phyloP scores from a whole-genome alignment of 2,888 invertebrate species.

The Branchellion lobata region DNA sequence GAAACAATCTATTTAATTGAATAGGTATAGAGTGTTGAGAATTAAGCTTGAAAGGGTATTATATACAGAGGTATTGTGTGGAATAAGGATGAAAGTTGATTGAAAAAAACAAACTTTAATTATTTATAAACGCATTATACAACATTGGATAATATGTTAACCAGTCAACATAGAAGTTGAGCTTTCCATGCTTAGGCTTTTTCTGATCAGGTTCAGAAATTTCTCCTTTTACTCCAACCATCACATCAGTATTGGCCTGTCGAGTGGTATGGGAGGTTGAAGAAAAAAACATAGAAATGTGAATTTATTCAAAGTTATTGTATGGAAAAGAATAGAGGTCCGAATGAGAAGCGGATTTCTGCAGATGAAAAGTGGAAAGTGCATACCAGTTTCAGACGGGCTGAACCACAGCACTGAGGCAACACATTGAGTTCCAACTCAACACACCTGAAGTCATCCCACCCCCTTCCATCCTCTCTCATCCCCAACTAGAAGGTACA shows the following conservation, averaged over 20 bases:
- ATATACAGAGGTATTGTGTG: no score
- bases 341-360: not conserved
- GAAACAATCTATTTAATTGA: no score
- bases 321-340: no score
- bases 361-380: not conserved
- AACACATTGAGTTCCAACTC: constrained; percentile 63
- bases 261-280: no score
- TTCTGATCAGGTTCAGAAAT: constrained; percentile 74
- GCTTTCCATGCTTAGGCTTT: constrained; percentile 76
- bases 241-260: constrained; percentile 84
- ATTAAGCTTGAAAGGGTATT: no score
- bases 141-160: no score
- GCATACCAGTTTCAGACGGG: constrained; percentile 62
- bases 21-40: no score
- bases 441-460: constrained; percentile 63
- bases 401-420: constrained; percentile 63
- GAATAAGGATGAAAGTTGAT: no score
- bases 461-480: constrained; percentile 69
- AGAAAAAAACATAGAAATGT: no score
- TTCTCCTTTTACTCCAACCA: constrained; percentile 75
- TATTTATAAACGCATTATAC: no score
- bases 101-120: no score
- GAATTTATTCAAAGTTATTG: no score
- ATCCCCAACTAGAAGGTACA: constrained; percentile 57
- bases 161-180: constrained; percentile 96